phyloP scores from a whole-genome alignment of 2,113 vertebrate genomes.

The Petaurus breviceps region DNA sequence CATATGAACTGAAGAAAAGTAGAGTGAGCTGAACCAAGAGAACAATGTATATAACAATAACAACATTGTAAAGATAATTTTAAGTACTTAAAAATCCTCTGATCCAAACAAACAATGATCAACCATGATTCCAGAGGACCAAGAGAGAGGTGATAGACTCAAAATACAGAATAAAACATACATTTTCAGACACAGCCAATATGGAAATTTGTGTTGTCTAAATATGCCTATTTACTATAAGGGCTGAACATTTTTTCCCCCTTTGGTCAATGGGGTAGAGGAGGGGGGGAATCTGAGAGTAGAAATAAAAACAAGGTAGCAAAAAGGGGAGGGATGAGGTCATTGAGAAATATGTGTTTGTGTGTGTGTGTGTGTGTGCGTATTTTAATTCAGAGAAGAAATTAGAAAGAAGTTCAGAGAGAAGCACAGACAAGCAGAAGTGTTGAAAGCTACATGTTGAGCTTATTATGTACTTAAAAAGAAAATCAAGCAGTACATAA shows the following conservation, averaged over 20 bases:
- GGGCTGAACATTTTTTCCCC: background rate
- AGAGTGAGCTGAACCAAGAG: background rate
- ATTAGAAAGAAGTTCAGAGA: background rate
- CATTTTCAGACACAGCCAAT: background rate
- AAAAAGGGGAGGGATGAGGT: background rate
- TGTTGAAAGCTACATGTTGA: background rate
- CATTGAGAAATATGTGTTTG: background rate
- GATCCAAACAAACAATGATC: background rate
- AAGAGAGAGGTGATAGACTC: background rate
- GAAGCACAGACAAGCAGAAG: background rate
- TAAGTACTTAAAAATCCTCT: background rate
- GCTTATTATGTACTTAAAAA: background rate
- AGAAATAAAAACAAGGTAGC: background rate
- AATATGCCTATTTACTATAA: background rate
- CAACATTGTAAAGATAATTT: background rate
- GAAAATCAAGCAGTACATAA: background rate
- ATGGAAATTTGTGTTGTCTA: background rate
- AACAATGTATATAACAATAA: background rate
- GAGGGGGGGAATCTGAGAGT: background rate
- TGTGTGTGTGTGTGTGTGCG: no score
- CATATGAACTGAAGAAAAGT: background rate
- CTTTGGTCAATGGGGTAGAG: background rate
- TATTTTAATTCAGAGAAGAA: background rate
- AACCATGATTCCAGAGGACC: background rate
- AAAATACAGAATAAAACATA: background rate